A percentile compares a stretch with the other conserved stretches of the same genome.
phyloP scores from a whole-genome alignment of 2,113 vertebrate species.

The Coturnix japonica region DNA sequence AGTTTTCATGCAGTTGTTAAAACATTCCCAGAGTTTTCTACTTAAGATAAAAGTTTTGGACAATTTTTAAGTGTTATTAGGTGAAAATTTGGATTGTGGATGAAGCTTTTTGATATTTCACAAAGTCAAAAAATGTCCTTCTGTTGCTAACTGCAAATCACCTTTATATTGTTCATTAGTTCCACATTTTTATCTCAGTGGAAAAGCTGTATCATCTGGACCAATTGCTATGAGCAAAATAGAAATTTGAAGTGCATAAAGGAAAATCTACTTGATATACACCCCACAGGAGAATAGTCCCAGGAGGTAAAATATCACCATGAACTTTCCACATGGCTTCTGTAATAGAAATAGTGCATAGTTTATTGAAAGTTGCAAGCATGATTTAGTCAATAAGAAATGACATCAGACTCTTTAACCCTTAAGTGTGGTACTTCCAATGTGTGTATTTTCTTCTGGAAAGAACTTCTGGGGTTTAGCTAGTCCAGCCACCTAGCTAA shows the following conservation, averaged over 20 bases:
- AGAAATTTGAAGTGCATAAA: background rate
- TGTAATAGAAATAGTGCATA: background rate
- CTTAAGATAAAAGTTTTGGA: background rate
- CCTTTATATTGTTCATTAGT: background rate
- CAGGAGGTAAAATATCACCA: background rate
- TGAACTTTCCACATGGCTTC: background rate
- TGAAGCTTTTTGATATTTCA: background rate
- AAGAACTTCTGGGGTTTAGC: background rate
- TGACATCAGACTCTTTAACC: background rate
- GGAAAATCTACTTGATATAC: background rate
- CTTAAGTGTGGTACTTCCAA: background rate
- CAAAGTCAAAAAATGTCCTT: background rate
- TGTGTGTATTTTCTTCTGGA: background rate
- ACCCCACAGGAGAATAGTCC: background rate
- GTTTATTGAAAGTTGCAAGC: background rate
- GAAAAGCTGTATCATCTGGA: background rate
- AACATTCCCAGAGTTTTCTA: background rate
- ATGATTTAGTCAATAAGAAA: background rate
- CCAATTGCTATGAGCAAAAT: background rate
- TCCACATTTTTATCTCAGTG: background rate
- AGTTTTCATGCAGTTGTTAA: background rate
- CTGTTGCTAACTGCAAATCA: background rate
- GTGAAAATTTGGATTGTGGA: accelerated
- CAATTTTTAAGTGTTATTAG: background rate
- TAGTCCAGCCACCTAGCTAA: background rate